phyloP scores from a whole-genome alignment of 2,797 vertebrate genomes.

The Meriones psammophilus region DNA sequence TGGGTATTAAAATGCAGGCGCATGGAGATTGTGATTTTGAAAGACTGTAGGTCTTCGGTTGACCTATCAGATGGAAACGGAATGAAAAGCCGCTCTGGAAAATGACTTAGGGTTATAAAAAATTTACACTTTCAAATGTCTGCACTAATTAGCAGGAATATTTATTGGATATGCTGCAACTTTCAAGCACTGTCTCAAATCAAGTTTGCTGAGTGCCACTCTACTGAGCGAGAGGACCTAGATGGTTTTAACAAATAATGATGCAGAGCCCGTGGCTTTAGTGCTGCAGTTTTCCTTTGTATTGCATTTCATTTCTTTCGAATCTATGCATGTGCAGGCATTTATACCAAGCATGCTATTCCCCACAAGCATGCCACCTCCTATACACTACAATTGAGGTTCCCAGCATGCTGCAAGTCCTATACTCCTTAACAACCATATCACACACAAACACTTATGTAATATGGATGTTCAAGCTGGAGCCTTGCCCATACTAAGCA shows the following conservation, averaged over 20 bases:
- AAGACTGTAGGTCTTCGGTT: slow-evolving; percentile 76
- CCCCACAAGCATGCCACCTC: background rate
- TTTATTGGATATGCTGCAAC: slow-evolving; percentile 59
- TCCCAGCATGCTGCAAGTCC: background rate
- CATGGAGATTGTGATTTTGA: slow-evolving; percentile 78
- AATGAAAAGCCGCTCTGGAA: slow-evolving; percentile 82
- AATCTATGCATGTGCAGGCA: background rate
- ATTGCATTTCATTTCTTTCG: background rate
- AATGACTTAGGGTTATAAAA: slow-evolving; percentile 81
- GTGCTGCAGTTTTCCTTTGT: background rate
- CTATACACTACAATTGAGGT: background rate
- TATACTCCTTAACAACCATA: slow-evolving; percentile 17
- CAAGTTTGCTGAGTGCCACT: slow-evolving; percentile 38
- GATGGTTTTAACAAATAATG: background rate
- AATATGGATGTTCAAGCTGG: background rate
- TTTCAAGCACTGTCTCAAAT: slow-evolving; percentile 76
- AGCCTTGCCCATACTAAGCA: background rate
- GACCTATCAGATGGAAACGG: slow-evolving; percentile 74
- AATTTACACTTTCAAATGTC: slow-evolving; percentile 82
- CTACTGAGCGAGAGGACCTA: background rate
- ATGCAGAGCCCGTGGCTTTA: slow-evolving; percentile 28
- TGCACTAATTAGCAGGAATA: slow-evolving; percentile 81
- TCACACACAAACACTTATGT: too few relatives aligned
- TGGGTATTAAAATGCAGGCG: slow-evolving; percentile 81
- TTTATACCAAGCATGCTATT: background rate